These are phyloP conservation scores for Falco novaeseelandiae DNA, from an alignment of 2,797 vertebrate species.

Conservation along the genomic window DNA sequence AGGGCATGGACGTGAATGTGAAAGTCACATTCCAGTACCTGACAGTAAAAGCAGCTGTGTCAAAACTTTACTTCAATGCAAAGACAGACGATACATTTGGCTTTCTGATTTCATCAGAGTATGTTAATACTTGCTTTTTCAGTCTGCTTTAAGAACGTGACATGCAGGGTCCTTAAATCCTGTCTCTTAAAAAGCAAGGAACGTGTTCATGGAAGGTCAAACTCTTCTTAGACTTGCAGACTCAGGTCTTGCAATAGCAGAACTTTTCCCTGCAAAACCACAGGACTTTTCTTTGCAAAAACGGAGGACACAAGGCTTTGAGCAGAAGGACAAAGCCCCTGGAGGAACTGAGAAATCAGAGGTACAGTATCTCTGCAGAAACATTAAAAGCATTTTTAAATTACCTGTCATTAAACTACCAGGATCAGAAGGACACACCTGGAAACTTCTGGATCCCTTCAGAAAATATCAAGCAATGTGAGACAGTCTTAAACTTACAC, in stretches of 20 bases:
- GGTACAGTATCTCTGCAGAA: background rate
- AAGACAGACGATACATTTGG: background rate
- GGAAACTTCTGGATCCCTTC: background rate
- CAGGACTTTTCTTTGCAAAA: background rate
- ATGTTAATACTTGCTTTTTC: background rate
- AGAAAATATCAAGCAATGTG: background rate
- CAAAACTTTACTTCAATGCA: background rate
- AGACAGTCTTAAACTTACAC: background rate
- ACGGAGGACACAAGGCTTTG: rapidly evolving
- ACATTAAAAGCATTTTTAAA: background rate
- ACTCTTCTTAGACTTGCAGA: background rate
- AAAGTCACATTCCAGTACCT: background rate
- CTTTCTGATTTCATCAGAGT: background rate
- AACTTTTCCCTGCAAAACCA: background rate
- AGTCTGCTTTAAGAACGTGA: background rate
- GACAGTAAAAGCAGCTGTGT: background rate
- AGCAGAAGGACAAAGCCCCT: background rate
- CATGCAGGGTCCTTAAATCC: background rate
- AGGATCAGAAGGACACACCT: background rate
- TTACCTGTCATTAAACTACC: background rate
- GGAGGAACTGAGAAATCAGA: background rate
- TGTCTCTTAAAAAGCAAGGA: background rate
- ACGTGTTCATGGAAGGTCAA: background rate
- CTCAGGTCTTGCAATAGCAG: background rate
- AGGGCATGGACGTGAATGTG: background rate